These are phyloP conservation scores for Germaria angustata DNA, from an alignment of 2,888 invertebrate genomes.

Conservation along the genomic window DNA sequence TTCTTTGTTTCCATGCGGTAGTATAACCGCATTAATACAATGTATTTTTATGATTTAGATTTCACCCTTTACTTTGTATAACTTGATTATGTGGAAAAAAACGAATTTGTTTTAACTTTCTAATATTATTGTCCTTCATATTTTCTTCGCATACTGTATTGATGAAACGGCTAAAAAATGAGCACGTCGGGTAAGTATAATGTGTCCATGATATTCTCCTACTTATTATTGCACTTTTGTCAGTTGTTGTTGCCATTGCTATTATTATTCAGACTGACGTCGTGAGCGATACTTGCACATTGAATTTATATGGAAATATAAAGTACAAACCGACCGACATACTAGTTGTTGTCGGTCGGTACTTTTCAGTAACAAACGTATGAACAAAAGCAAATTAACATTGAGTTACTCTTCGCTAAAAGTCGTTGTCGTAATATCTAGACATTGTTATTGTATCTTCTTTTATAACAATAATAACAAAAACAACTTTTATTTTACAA, in stretches of 20 bases:
- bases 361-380: constrained; percentile 33
- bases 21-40: no score
- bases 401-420: constrained; percentile 50
- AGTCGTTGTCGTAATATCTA: constrained; percentile 32
- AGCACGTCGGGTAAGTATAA: constrained; percentile 14
- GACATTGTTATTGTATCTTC: constrained; percentile 4
- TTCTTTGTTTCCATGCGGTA: no score
- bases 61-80: no score
- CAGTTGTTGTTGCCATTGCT: constrained; percentile 6
- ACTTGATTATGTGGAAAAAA: not conserved
- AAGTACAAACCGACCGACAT: constrained; percentile 36
- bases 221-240: constrained; percentile 50
- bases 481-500: constrained; percentile 57
- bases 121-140: not conserved
- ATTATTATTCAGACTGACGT: constrained; percentile 33
- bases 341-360: constrained; percentile 16
- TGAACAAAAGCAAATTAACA: constrained; percentile 19
- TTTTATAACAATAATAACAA: constrained; percentile 30
- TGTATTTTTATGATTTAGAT: no score
- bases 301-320: constrained; percentile 49
- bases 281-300: constrained; percentile 38
- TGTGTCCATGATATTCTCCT: constrained; percentile 54
- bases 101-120: not conserved
- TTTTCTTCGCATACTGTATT: constrained; percentile 18
- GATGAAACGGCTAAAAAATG: not conserved